A percentile compares a stretch with the other conserved stretches of the same genome.
phyloP scores from a whole-genome alignment of 2,888 invertebrate species.

The Bursaphelenchus okinawaensis region DNA sequence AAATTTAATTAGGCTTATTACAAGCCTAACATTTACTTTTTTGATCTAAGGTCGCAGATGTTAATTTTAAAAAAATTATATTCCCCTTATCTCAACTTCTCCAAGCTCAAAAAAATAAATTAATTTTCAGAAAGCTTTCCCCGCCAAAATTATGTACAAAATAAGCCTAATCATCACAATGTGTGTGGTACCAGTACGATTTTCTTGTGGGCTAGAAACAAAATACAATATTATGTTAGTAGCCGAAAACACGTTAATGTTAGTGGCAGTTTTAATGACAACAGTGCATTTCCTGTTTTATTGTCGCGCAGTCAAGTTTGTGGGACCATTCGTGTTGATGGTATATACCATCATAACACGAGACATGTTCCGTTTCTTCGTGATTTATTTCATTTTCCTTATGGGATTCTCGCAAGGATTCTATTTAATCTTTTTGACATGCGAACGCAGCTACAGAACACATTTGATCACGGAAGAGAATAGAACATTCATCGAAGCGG shows the following conservation, averaged over 20 bases:
- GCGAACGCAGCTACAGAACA: not conserved
- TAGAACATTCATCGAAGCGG: not conserved
- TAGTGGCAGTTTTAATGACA: constrained; percentile 87
- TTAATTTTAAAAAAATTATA: not conserved
- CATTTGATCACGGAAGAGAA: not conserved
- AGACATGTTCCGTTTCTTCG: constrained; percentile 86
- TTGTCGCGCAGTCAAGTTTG: constrained; percentile 73
- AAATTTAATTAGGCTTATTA: too few species aligned
- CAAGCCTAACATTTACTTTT: not conserved
- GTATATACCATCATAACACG: constrained; percentile 90
- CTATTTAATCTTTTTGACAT: constrained; percentile 8
- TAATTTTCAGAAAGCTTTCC: constrained; percentile 71
- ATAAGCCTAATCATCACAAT: constrained; percentile 74
- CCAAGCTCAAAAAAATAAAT: not conserved
- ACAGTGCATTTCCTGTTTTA: constrained; percentile 95
- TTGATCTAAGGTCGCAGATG: not conserved
- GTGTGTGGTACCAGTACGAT: constrained; percentile 34
- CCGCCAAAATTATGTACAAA: constrained; percentile 85
- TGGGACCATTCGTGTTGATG: constrained; percentile 98
- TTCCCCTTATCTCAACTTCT: too few species aligned
- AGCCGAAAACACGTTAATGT: constrained; percentile 82
- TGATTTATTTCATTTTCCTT: constrained; percentile 91
- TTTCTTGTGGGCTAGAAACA: constrained; percentile 26
- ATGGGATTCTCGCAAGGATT: constrained; percentile 83
- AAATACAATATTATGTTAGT: constrained; percentile 63